These are phyloP conservation scores for Parauchenoglanis ngamensis DNA, from an alignment of 2,797 vertebrate genomes.

Conservation along the genomic window DNA sequence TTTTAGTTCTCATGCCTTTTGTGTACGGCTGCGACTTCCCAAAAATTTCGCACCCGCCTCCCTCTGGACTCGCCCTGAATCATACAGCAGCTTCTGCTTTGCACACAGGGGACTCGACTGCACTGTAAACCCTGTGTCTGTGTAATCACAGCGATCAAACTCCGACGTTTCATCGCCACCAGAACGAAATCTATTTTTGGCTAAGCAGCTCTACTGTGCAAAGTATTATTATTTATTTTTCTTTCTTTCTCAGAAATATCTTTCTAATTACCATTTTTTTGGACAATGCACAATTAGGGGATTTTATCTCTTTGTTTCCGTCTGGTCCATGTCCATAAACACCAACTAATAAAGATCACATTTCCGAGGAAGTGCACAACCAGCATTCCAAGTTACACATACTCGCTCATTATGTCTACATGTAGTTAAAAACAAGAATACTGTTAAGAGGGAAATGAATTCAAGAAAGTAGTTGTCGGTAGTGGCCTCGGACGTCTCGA, in stretches of 20 bases:
- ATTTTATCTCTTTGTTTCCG: not conserved
- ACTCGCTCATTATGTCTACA: not conserved
- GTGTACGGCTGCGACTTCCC: not conserved
- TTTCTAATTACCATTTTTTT: not conserved
- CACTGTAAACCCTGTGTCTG: not conserved
- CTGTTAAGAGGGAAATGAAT: not conserved
- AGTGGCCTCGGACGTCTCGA: not conserved
- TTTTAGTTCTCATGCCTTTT: not conserved
- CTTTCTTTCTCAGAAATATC: not conserved
- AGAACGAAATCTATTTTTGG: not conserved
- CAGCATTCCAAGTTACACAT: not conserved
- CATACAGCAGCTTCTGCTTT: not conserved
- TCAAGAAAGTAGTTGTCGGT: not conserved
- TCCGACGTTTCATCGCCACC: not conserved
- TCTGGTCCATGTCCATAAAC: not conserved
- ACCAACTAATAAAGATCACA: not conserved
- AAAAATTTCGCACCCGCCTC: not conserved
- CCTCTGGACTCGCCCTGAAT: not conserved
- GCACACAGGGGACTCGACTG: not conserved
- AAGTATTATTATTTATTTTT: not conserved
- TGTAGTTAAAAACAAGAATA: not conserved
- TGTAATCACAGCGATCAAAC: not conserved
- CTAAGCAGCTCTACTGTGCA: not conserved
- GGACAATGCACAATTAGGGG: not conserved
- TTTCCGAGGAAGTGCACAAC: not conserved